Percentiles rank a stretch among this genome's conserved stretches.
phyloP scores from a whole-genome alignment of 1,140 invertebrate species.

The Condylostylus longicornis region DNA sequence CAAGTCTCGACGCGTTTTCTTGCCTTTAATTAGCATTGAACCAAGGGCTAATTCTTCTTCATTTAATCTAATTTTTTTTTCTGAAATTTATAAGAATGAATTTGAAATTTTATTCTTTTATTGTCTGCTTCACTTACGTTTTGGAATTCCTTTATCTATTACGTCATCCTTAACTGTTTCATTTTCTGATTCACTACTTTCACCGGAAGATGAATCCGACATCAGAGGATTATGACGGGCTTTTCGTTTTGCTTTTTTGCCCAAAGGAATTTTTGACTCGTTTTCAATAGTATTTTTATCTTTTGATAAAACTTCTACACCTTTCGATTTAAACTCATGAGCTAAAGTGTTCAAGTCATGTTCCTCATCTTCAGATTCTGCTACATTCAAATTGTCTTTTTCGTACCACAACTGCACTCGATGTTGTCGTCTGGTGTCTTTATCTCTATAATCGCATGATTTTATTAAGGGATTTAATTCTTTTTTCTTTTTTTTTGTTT shows the following conservation, averaged over 20 bases:
- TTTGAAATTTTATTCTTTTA: neutral
- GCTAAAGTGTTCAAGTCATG: slow-evolving; percentile 69
- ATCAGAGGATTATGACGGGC: slow-evolving; percentile 17
- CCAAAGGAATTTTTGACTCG: slow-evolving; percentile 6
- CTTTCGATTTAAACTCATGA: slow-evolving; percentile 55
- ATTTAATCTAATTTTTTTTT: slow-evolving; percentile 60
- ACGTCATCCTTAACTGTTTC: slow-evolving; percentile 10
- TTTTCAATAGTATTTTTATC: slow-evolving; percentile 8
- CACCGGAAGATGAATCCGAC: slow-evolving; percentile 31
- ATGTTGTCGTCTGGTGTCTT: slow-evolving; percentile 50
- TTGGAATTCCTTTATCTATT: slow-evolving; percentile 12
- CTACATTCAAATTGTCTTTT: slow-evolving; percentile 71
- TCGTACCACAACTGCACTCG: slow-evolving; percentile 82
- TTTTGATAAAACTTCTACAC: slow-evolving; percentile 31
- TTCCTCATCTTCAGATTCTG: slow-evolving; percentile 68
- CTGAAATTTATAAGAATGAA: slow-evolving; percentile 1
- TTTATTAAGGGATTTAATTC: slow-evolving; percentile 64
- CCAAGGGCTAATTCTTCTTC: slow-evolving; percentile 78
- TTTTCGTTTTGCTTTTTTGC: slow-evolving; percentile 27
- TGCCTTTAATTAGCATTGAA: slow-evolving; percentile 66
- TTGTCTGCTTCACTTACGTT: slow-evolving; percentile 9
- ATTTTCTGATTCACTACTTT: slow-evolving; percentile 22
- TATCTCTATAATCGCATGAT: slow-evolving; percentile 62
- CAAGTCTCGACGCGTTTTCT: slow-evolving; percentile 72
- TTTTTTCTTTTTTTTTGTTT: slow-evolving; percentile 31